Conservation (phyloP, 2,888 invertebrate species). For the Chymomyza procnemis region DNA sequence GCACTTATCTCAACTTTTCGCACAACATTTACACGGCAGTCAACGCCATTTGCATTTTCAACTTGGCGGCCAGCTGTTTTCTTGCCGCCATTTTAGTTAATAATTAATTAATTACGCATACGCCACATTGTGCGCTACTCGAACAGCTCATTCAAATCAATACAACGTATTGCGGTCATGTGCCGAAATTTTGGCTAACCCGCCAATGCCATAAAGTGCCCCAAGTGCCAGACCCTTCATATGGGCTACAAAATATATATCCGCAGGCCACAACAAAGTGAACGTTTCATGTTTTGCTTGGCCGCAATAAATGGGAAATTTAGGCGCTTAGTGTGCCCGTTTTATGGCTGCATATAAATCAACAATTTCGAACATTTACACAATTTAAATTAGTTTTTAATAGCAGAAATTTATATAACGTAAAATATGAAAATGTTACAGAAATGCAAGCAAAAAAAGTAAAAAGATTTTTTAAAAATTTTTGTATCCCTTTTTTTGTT, state of each 20-base stretch:
- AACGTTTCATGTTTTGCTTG: background rate
- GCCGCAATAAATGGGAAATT: background rate
- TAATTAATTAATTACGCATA: conserved; percentile 39
- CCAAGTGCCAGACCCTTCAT: too few relatives aligned
- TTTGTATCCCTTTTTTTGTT: conserved; percentile 14
- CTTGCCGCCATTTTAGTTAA: conserved; percentile 7
- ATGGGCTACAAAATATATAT: background rate
- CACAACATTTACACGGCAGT: conserved; percentile 11
- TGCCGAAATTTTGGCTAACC: background rate
- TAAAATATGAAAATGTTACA: background rate
- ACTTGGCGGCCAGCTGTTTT: background rate
- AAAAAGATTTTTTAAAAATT: background rate
- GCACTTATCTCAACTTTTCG: conserved; percentile 9
- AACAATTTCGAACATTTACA: conserved; percentile 29
- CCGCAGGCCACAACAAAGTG: background rate
- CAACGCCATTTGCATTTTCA: background rate
- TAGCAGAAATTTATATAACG: conserved; percentile 39
- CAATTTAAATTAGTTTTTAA: conserved; percentile 58
- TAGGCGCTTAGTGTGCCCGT: background rate
- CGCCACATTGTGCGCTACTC: conserved; percentile 1
- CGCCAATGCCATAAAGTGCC: background rate
- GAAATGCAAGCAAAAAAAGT: background rate
- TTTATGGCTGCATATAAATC: conserved; percentile 17
- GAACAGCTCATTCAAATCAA: background rate
- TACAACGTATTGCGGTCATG: background rate